phyloP scores from a whole-genome alignment of 1,140 invertebrate species.

The Heterodera schachtii region DNA sequence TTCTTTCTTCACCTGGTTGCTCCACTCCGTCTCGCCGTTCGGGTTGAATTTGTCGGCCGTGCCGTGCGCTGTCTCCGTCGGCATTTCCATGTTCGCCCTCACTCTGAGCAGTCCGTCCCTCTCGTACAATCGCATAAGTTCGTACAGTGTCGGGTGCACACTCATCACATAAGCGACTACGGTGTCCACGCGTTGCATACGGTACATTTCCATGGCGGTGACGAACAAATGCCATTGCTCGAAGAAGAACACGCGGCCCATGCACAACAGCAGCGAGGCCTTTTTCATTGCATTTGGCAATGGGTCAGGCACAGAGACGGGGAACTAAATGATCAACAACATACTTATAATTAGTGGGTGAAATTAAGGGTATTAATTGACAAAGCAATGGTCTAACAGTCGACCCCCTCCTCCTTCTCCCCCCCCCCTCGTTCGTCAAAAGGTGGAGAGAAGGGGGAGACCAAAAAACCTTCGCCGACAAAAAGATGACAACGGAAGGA shows the following conservation, averaged over 20 bases:
- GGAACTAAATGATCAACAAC: not conserved
- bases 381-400: too few relatives aligned
- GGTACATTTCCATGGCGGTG: constrained; percentile 47
- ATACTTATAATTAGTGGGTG: not conserved
- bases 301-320: not conserved
- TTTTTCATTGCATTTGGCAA: not conserved
- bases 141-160: constrained; percentile 34
- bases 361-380: not conserved
- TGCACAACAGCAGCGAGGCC: constrained; percentile 21
- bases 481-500: too few relatives aligned
- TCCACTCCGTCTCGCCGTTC: constrained; percentile 40
- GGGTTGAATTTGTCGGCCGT: constrained; percentile 33
- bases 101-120: constrained; percentile 31
- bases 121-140: constrained; percentile 35
- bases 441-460: too few relatives aligned
- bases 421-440: too few relatives aligned
- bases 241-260: constrained; percentile 44
- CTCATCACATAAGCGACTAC: constrained; percentile 41
- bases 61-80: not conserved
- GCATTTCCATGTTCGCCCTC: constrained; percentile 17
- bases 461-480: too few relatives aligned
- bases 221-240: constrained; percentile 45
- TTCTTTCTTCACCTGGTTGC: constrained; percentile 30
- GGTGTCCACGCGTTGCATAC: constrained; percentile 35
- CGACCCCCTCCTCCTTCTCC: too few relatives aligned